phyloP scores from a whole-genome alignment of 2,113 vertebrate species.

The Misgurnus mizolepis region DNA sequence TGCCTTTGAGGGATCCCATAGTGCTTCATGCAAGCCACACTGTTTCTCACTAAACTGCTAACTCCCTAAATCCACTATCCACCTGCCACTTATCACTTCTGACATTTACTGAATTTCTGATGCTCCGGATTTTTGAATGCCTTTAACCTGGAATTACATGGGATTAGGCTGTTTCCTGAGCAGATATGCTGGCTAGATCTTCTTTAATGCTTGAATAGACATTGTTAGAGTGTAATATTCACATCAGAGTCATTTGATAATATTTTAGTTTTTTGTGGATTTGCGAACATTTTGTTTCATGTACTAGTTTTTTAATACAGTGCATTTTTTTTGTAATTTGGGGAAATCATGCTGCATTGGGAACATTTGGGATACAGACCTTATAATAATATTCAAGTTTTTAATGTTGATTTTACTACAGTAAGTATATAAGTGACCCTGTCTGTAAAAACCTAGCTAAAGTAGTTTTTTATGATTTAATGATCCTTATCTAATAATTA shows the following conservation, averaged over 20 bases:
- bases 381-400: too few species aligned
- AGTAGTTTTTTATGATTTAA: too few species aligned
- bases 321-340: too few species aligned
- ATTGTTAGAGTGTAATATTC: not conserved
- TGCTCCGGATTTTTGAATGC: slow-evolving; percentile 23
- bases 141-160: slow-evolving; percentile 40
- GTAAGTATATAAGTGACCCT: too few species aligned
- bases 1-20: not conserved
- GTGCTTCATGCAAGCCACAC: not conserved
- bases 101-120: slow-evolving; percentile 30
- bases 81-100: slow-evolving; percentile 38
- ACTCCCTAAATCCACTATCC: slow-evolving; percentile 34
- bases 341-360: too few species aligned
- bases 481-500: too few species aligned
- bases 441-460: too few species aligned
- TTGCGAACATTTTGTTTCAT: not conserved
- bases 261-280: not conserved
- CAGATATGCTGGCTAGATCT: slow-evolving; percentile 9
- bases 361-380: too few species aligned
- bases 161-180: slow-evolving; percentile 39
- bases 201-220: slow-evolving; percentile 18
- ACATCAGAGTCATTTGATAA: not conserved
- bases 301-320: not conserved
- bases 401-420: too few species aligned
- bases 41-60: slow-evolving; percentile 19